Conservation (phyloP, 2,113 vertebrate species). For the Anhinga rufa region DNA sequence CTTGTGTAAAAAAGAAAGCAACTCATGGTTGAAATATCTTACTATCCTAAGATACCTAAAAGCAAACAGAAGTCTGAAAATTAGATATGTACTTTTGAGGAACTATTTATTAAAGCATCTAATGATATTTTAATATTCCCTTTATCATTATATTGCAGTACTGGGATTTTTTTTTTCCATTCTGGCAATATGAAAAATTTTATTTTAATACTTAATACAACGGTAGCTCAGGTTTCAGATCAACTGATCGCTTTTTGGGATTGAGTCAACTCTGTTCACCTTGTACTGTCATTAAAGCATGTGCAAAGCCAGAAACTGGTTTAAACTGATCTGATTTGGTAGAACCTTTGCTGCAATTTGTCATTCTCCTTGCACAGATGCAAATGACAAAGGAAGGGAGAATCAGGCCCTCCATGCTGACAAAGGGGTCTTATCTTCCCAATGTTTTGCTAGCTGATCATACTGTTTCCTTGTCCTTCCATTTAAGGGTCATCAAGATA, state of each 20-base stretch:
- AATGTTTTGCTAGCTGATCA: slow-evolving; percentile 45
- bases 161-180: neutral
- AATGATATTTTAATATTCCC: neutral
- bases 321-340: slow-evolving; percentile 33
- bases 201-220: neutral
- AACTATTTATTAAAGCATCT: slow-evolving; percentile 22
- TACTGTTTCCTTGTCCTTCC: slow-evolving; percentile 37
- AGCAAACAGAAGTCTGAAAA: slow-evolving; percentile 20
- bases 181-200: neutral
- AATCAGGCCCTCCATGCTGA: slow-evolving; percentile 24
- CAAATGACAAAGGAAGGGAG: slow-evolving; percentile 31
- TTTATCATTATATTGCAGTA: neutral
- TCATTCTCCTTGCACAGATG: slow-evolving; percentile 52
- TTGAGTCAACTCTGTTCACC: neutral
- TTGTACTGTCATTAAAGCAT: slow-evolving; percentile 28
- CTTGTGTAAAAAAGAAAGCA: neutral
- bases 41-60: neutral
- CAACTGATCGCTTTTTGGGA: neutral
- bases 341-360: slow-evolving; percentile 11
- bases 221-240: neutral
- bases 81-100: slow-evolving; percentile 1
- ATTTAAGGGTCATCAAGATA: slow-evolving; percentile 59
- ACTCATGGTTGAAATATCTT: neutral
- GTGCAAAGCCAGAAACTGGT: neutral
- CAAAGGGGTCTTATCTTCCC: slow-evolving; percentile 42